phyloP scores from a whole-genome alignment of 2,113 vertebrate genomes.

The Acrocephalus arundinaceus region DNA sequence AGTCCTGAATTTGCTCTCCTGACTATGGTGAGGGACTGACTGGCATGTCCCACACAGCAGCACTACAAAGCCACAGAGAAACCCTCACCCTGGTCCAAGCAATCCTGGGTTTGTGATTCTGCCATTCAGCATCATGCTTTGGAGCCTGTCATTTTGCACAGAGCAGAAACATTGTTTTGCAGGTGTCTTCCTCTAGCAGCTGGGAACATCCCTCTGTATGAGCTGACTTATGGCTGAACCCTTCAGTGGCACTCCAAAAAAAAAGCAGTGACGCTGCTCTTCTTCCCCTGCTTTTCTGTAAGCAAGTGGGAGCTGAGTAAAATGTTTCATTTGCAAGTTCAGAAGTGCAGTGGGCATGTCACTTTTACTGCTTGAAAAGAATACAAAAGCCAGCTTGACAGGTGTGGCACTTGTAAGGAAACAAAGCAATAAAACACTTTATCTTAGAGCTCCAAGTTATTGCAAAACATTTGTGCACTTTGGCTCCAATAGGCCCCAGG shows the following conservation, averaged over 20 bases:
- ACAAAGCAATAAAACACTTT: constrained; percentile 2
- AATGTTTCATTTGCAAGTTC: not conserved
- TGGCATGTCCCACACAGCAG: not conserved
- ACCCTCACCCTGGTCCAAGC: accelerated
- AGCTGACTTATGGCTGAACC: not conserved
- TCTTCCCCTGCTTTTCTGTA: not conserved
- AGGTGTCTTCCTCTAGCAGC: not conserved
- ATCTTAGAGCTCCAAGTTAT: not conserved
- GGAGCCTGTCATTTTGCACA: not conserved
- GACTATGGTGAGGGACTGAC: not conserved
- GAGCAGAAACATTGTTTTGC: not conserved
- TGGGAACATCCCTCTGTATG: not conserved
- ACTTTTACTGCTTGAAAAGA: not conserved
- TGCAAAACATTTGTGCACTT: not conserved
- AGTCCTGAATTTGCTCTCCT: not conserved
- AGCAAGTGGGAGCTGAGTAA: not conserved
- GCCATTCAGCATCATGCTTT: not conserved
- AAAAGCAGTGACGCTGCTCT: not conserved
- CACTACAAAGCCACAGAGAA: not conserved
- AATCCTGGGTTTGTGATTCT: not conserved
- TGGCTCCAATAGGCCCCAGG: not conserved
- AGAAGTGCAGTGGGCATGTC: not conserved
- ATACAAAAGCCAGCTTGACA: not conserved
- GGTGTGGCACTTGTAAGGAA: not conserved
- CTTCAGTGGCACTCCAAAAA: not conserved